Percentiles rank a stretch among this genome's conserved stretches.
These are phyloP conservation scores for Stegophylla sp. DNA, from an alignment of 2,888 invertebrate genomes.

Conservation along the genomic window DNA sequence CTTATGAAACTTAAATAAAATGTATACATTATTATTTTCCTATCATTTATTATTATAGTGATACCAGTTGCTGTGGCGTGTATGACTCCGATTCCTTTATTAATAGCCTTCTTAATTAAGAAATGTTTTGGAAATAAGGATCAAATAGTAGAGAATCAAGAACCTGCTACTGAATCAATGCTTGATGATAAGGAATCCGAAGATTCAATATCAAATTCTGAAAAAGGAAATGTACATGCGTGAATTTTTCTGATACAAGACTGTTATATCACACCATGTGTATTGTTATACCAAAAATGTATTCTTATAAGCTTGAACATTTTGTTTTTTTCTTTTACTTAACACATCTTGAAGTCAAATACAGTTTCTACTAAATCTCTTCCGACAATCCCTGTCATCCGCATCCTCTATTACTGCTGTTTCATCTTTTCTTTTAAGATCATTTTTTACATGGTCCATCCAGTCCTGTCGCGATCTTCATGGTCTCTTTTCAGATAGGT, in stretches of 20 bases:
- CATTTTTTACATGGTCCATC: too few species aligned
- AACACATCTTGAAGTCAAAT: too few species aligned
- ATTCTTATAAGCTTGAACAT: too few species aligned
- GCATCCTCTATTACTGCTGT: too few species aligned
- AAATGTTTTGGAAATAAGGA: constrained; percentile 33
- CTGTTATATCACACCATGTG: background rate
- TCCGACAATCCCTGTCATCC: too few species aligned
- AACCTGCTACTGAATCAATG: constrained; percentile 48
- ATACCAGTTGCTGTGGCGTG: constrained; percentile 89
- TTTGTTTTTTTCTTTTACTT: too few species aligned
- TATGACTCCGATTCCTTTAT: constrained; percentile 89
- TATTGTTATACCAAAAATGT: background rate
- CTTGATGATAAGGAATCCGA: constrained; percentile 1
- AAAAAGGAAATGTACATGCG: background rate
- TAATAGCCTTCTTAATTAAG: constrained; percentile 52
- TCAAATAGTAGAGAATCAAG: background rate
- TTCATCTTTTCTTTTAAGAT: too few species aligned
- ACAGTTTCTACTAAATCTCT: too few species aligned
- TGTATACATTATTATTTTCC: background rate
- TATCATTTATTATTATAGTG: constrained; percentile 70
- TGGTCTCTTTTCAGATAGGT: too few species aligned
- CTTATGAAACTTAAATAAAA: too few species aligned
- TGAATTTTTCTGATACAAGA: background rate
- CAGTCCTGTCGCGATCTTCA: too few species aligned
- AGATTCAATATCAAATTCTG: background rate